These are phyloP conservation scores for Agelastica alni DNA, from an alignment of 2,888 invertebrate genomes.

Conservation along the genomic window DNA sequence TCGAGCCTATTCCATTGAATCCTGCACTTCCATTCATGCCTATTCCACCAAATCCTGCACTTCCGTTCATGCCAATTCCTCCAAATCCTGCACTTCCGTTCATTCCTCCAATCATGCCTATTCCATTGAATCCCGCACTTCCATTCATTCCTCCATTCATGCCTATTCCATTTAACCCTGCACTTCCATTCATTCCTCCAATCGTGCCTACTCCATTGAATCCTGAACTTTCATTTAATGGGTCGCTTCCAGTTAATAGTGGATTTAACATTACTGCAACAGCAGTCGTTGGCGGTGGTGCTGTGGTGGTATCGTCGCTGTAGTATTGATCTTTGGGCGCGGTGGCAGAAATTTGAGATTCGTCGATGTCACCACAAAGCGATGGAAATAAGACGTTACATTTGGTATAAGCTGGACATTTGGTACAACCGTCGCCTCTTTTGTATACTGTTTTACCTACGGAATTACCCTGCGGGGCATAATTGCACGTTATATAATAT, in stretches of 20 bases:
- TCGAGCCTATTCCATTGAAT: too few species aligned
- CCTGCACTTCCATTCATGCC: too few species aligned
- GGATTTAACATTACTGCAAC: too few species aligned
- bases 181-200: not conserved
- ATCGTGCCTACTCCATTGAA: not conserved
- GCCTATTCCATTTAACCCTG: too few species aligned
- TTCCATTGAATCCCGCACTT: too few species aligned
- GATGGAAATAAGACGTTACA: constrained; percentile 22
- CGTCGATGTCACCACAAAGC: constrained; percentile 24
- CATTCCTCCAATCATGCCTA: too few species aligned
- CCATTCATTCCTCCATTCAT: too few species aligned
- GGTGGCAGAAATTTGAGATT: not conserved
- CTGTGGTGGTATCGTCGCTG: not conserved
- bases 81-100: too few species aligned
- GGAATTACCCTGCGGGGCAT: constrained; percentile 18
- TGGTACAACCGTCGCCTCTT: constrained; percentile 19
- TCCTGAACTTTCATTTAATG: not conserved
- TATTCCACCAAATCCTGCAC: too few species aligned
- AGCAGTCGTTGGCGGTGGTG: not conserved
- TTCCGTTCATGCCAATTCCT: too few species aligned
- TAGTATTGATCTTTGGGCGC: not conserved
- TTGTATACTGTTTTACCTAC: constrained; percentile 6
- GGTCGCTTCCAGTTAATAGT: too few species aligned
- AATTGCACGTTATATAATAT: constrained; percentile 24
- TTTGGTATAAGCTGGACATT: constrained; percentile 49